Evolutionary conservation across 2,113 vertebrate genomes (phyloP).

Genomic region (Microcebus tavaratra): DNA sequence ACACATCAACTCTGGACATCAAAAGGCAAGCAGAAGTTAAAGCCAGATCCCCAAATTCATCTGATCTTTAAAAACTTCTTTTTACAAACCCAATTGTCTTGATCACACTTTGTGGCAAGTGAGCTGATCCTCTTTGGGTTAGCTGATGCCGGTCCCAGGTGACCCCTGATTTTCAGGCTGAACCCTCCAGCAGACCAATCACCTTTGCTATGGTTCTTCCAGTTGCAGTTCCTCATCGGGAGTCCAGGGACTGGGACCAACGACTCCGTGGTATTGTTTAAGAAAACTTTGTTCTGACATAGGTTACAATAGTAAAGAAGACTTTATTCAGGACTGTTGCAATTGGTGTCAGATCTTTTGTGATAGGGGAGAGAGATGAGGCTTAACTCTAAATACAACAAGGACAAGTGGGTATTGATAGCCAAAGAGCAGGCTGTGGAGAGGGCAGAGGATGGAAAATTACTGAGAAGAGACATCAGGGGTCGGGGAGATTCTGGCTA

Average conservation of each 20-base stretch:
- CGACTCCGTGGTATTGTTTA: neutral
- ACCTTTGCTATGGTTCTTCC: neutral
- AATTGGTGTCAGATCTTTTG: neutral
- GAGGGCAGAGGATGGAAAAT: neutral
- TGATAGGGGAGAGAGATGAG: neutral
- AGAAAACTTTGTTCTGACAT: neutral
- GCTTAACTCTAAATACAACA: neutral
- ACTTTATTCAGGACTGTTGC: neutral
- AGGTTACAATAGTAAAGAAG: neutral
- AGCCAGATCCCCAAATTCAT: neutral
- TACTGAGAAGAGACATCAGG: neutral
- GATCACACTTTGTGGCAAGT: neutral
- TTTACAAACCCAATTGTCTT: neutral
- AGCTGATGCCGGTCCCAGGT: too few relatives aligned
- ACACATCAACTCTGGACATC: neutral
- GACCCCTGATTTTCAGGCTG: neutral
- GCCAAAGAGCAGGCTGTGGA: neutral
- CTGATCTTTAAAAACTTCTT: neutral
- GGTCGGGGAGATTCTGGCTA: neutral
- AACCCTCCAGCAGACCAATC: too few relatives aligned
- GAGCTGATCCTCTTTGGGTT: neutral
- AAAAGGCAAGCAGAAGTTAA: neutral
- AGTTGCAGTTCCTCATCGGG: neutral
- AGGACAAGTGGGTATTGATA: neutral
- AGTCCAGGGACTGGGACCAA: neutral